Evolutionary conservation across 2,888 invertebrate genomes (phyloP), one percentile per base, ranked within the genome.

Genomic region (Pyralis farinalis): DNA sequence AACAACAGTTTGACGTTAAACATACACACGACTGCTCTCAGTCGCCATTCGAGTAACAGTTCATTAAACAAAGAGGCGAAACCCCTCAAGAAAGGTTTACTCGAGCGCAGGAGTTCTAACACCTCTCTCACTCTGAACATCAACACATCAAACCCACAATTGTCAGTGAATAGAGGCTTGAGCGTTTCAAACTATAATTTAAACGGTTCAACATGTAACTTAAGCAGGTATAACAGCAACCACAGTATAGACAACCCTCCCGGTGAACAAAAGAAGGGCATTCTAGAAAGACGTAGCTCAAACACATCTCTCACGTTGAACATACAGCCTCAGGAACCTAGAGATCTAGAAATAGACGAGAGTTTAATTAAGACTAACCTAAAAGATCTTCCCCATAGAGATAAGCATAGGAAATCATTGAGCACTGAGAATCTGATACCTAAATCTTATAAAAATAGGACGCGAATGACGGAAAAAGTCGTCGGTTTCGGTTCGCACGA

Each of bases 31-130:
- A 77, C 85, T 1, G 83, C 78, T 39, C 63, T 92, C 1, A 91
- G 91, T 53, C 67, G 91, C 6, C 91, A 91, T 53, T 89, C 90
- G 0, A 92, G 91, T 47, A 90, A 92, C 42, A 91, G 85, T 44
- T 91, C 92, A 0, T 70, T 91, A 2, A 90, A 86, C 43, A 85
- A 84, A 59, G 87, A 86, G 5, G 66, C 68, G 0, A 87, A 81
- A 56, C 53, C 67, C 0, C 90, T 82, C 32, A 91, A 91, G 30
- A 94, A 94, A 58, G 95, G 96, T 6, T 78, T 96, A 1, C 79
- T 96, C 3, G 96, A 96, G 68, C 91, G 98, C 16, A 90, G 98
- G 39, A 97, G 97, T 37, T 97, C 97, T 1, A 97, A 96, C 68
- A 96, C 97, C 0, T 97, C 97, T 41, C 83, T 98, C 1, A 97